phyloP scores from a whole-genome alignment of 1,140 invertebrate genomes.

The Sarcophaga bullata region DNA sequence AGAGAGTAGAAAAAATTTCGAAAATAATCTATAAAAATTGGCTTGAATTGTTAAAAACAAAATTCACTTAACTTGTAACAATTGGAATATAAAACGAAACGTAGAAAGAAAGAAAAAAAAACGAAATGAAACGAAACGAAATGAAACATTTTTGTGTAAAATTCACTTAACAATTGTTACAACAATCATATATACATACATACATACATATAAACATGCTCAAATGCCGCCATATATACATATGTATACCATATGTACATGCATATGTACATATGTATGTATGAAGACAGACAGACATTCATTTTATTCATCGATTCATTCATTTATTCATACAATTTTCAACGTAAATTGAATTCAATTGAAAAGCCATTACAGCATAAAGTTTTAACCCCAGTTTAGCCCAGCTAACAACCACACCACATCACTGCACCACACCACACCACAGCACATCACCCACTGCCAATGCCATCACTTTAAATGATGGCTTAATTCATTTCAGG shows the following conservation, averaged over 20 bases:
- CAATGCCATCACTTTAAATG: no score
- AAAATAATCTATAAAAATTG: neutral
- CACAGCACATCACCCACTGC: no score
- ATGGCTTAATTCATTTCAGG: no score
- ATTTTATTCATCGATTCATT: neutral
- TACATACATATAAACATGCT: no score
- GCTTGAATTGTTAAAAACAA: neutral
- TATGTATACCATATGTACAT: no score
- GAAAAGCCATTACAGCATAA: neutral
- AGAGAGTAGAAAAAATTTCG: no score
- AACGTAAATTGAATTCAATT: neutral
- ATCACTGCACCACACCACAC: no score
- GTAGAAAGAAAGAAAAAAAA: no score
- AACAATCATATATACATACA: neutral
- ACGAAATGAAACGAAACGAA: no score
- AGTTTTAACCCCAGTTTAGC: neutral
- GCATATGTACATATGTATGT: neutral
- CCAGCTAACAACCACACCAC: neutral
- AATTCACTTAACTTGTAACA: neutral
- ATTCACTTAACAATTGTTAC: constrained; percentile 22
- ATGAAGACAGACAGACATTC: neutral
- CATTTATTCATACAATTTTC: neutral
- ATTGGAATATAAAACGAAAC: no score
- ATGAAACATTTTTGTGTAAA: neutral
- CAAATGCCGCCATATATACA: neutral